Conservation (phyloP, 2,888 invertebrate species). For the Eupithecia inturbata region DNA sequence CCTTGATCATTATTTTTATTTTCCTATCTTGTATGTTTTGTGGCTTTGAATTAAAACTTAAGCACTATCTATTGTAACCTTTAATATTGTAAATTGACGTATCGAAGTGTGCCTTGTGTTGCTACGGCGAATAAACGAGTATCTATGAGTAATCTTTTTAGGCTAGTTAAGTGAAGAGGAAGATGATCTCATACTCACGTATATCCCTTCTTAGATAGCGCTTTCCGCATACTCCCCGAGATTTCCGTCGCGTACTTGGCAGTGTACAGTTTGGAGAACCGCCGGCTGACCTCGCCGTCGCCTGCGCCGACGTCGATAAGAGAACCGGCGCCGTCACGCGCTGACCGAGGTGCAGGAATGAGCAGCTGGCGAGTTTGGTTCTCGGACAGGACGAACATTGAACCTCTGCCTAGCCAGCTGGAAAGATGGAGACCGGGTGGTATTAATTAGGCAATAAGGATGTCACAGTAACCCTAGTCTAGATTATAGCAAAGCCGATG, state of each 20-base stretch:
- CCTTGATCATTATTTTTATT: too few relatives aligned
- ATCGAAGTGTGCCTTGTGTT: too few relatives aligned
- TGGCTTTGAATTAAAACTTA: too few relatives aligned
- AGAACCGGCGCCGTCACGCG: slow-evolving; percentile 56
- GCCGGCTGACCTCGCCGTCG: slow-evolving; percentile 95
- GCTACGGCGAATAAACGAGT: too few relatives aligned
- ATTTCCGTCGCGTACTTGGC: slow-evolving; percentile 95
- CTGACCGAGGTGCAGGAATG: slow-evolving; percentile 53
- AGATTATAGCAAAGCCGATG: too few relatives aligned
- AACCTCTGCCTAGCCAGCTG: slow-evolving; percentile 94
- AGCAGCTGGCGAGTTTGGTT: slow-evolving; percentile 90
- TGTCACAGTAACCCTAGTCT: background rate
- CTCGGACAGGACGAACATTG: slow-evolving; percentile 97
- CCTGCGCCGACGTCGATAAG: slow-evolving; percentile 97
- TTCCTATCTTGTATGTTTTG: too few relatives aligned
- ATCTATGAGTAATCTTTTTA: too few relatives aligned
- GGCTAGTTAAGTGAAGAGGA: too few relatives aligned
- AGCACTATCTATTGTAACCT: too few relatives aligned
- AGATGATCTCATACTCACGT: slow-evolving; percentile 81
- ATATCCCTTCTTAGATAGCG: slow-evolving; percentile 90
- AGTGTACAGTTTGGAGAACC: slow-evolving; percentile 89
- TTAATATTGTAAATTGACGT: too few relatives aligned
- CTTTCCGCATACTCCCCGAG: slow-evolving; percentile 93
- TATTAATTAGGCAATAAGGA: background rate
- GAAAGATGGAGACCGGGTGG: slow-evolving; percentile 6